Evolutionary conservation across 64 coral and sea anemone genomes (phyloP), one percentile per base, ranked within the genome.

Genomic region (Pocillopora damicornis): DNA sequence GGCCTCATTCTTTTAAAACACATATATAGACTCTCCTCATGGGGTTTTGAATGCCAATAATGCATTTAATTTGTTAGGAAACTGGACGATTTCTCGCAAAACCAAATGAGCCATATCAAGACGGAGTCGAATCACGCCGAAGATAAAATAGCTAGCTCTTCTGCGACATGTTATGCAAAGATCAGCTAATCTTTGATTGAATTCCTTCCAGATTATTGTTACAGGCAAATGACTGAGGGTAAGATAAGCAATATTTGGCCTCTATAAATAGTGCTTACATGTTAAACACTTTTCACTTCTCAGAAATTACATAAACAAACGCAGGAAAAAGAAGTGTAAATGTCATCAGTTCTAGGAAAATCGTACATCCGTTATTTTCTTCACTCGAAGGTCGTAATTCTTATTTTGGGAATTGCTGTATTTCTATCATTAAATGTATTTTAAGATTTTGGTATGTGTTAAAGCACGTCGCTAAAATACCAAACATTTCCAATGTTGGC

Each of bases 181-280:
- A 71, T 71, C 67, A 71, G n/a, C 10, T 71, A 23, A 23, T n/a
- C 11, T 22, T n/a, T 71, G 67, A 25, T 71, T 71, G 67, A 71
- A 71, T 71, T 71, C 67, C 67, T 11, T n/a, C 20, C 3, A 23
- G 67, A n/a, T 71, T 71, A 71, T 71, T 71, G 23, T 71, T 11
- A 71, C 18, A 71, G 25, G 1, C 22, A 9, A 71, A 30, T 30
- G 25, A 9, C 22, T 71, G 67, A 11, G 22, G 67, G 6, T 25
- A 71, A 23, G 20, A 8, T 9, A 77, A 36, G 36, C 42, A 77
- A 18, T 12, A 56, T 1, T 63, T 60, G 79, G 23, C 79, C 25
- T 64, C 79, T 81, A 81, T 63, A 81, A 81, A 81, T 81, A 81
- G 59, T 37, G 60, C 58, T 30, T 9, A 79, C 57, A 79, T 18